These are phyloP conservation scores for Neotoxoptera formosana DNA, from an alignment of 1,140 invertebrate species.

Conservation along the genomic window DNA sequence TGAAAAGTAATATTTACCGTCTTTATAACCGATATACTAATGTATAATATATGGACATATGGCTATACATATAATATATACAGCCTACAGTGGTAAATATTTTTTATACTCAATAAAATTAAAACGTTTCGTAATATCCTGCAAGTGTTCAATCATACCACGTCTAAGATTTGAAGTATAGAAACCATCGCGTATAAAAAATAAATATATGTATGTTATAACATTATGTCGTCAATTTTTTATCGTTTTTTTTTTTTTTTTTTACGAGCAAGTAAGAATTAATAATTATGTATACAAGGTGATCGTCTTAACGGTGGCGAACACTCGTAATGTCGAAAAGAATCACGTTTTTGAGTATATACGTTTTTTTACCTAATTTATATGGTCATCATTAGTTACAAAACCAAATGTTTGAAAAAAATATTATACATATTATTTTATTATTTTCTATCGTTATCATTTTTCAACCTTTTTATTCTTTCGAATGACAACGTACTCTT, in stretches of 20 bases:
- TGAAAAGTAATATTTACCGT: neutral
- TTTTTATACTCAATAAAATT: neutral
- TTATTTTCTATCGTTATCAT: no score
- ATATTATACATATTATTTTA: no score
- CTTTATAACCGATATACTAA: no score
- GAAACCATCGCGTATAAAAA: neutral
- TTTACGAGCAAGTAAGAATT: neutral
- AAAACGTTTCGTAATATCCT: no score
- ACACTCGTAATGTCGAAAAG: neutral
- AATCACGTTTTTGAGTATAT: neutral
- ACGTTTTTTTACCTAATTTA: neutral
- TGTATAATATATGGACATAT: neutral
- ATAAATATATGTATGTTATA: neutral
- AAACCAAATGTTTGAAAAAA: neutral
- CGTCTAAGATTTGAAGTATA: neutral
- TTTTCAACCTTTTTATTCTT: no score
- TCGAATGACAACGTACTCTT: no score
- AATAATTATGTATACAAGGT: neutral
- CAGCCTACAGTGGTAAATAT: no score
- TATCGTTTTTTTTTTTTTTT: neutral
- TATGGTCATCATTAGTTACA: no score
- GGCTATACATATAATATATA: no score
- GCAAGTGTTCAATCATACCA: neutral
- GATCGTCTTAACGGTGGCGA: neutral
- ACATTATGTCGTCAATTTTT: neutral